phyloP scores from a whole-genome alignment of 2,797 vertebrate species.

The Gallinago solitaria region DNA sequence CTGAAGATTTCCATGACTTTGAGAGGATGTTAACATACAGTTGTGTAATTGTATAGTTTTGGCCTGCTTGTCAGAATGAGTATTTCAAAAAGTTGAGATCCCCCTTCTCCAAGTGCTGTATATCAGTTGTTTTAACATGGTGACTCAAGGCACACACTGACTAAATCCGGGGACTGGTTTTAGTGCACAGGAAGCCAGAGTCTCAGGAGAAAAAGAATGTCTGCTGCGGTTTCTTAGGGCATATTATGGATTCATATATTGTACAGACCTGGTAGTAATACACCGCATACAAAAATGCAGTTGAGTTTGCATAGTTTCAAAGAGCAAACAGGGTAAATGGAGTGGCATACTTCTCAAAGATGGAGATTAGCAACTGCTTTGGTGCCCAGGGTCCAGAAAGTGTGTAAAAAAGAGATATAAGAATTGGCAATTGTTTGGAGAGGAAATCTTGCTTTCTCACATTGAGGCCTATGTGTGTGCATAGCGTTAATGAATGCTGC shows the following conservation, averaged over 20 bases:
- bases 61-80: neutral
- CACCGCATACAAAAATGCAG: neutral
- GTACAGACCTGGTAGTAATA: neutral
- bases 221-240: neutral
- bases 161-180: neutral
- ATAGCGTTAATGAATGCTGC: neutral
- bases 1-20: neutral
- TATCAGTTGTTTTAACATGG: neutral
- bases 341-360: neutral
- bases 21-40: neutral
- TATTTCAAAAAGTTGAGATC: neutral
- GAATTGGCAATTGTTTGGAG: neutral
- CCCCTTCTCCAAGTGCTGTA: neutral
- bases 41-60: neutral
- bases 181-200: neutral
- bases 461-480: neutral
- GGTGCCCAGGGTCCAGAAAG: neutral
- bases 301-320: neutral
- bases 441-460: neutral
- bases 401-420: neutral
- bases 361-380: neutral
- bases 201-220: neutral
- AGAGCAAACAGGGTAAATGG: neutral
- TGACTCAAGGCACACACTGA: neutral
- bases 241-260: rapidly evolving